Evolutionary conservation across 2,113 vertebrate species (phyloP).

Genomic region (Bubalus kerabau): DNA sequence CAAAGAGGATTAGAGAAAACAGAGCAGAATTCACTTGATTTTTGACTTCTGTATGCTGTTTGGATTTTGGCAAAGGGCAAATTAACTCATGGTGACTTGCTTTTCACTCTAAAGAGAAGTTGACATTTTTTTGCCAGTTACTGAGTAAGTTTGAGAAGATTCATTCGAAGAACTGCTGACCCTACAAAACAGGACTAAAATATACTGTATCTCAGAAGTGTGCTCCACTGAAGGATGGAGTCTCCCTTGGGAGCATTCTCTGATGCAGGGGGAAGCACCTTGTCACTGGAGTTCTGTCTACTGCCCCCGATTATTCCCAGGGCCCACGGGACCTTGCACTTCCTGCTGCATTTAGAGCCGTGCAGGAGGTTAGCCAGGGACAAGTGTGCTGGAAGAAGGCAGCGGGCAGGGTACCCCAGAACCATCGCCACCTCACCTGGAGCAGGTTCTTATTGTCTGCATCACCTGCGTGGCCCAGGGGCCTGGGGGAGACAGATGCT

Average conservation of each 20-base stretch:
- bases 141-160: neutral
- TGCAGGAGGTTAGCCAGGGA: neutral
- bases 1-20: neutral
- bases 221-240: neutral
- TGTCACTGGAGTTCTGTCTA: neutral
- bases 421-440: neutral
- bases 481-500: too few species aligned
- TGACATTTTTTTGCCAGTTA: neutral
- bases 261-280: neutral
- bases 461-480: neutral
- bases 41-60: neutral
- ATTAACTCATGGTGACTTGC: neutral
- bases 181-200: neutral
- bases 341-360: neutral
- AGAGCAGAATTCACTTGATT: neutral
- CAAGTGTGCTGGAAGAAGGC: neutral
- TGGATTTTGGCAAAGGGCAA: neutral
- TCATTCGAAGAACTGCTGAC: neutral
- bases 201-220: neutral
- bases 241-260: neutral
- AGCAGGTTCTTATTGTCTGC: neutral
- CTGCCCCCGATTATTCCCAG: too few species aligned
- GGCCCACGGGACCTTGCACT: neutral
- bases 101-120: neutral
- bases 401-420: neutral